Conservation (phyloP, 2,797 vertebrate genomes). For the Urocyon cinereoargenteus region DNA sequence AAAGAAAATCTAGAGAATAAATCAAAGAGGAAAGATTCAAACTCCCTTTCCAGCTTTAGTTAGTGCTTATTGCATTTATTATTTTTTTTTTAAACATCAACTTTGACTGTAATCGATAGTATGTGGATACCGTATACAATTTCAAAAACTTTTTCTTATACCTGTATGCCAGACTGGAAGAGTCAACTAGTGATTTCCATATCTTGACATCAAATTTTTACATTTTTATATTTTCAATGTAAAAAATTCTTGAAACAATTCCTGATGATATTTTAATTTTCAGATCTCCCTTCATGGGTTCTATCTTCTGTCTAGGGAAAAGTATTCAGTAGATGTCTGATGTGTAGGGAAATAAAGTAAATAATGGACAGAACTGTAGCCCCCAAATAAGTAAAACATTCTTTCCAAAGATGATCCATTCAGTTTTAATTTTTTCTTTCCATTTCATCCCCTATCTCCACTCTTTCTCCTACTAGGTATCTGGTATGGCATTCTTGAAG, state of each 20-base stretch:
- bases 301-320: neutral
- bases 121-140: neutral
- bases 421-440: neutral
- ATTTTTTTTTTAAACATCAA: neutral
- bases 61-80: neutral
- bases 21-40: neutral
- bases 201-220: neutral
- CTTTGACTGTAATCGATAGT: neutral
- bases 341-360: neutral
- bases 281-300: neutral
- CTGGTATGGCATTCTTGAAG: conserved; percentile 99
- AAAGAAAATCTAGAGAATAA: neutral
- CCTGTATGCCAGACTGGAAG: neutral
- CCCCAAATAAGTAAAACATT: neutral
- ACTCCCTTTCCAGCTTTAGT: neutral
- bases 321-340: neutral
- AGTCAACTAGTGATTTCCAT: neutral
- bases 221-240: neutral
- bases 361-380: neutral
- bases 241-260: neutral
- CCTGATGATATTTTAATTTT: neutral
- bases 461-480: conserved; percentile 91
- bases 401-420: neutral
- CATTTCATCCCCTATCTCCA: neutral
- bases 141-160: neutral